phyloP scores from a whole-genome alignment of 2,113 vertebrate species.

The Cinclus mexicanus region DNA sequence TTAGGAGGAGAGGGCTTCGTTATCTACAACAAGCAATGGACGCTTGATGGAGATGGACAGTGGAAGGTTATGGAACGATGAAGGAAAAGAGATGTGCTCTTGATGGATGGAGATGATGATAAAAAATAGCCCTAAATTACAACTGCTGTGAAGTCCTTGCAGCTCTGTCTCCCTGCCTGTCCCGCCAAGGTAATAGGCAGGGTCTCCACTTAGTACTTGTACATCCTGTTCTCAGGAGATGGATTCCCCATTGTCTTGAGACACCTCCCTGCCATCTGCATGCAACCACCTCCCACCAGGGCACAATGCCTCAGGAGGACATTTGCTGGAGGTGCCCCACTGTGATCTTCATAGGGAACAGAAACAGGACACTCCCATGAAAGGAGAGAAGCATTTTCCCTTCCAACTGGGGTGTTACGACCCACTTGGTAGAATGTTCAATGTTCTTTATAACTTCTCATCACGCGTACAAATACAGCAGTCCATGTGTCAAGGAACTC shows the following conservation, averaged over 20 bases:
- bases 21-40: neutral
- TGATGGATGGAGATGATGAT: neutral
- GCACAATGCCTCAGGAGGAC: neutral
- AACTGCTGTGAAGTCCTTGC: neutral
- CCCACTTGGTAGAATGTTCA: neutral
- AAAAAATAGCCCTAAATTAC: neutral
- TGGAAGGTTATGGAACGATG: neutral
- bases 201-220: neutral
- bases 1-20: neutral
- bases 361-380: neutral
- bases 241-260: neutral
- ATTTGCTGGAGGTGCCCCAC: neutral
- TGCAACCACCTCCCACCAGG: neutral
- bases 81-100: neutral
- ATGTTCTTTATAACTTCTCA: neutral
- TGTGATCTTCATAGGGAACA: neutral
- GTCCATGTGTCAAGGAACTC: neutral
- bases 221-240: neutral
- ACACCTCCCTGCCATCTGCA: neutral
- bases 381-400: neutral
- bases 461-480: neutral
- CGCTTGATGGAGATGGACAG: neutral
- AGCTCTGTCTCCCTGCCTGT: neutral
- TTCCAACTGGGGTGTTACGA: fast-evolving
- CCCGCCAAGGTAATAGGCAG: neutral